A percentile compares a stretch with the other conserved stretches of the same genome.
Conservation (phyloP, 2,797 vertebrate genomes). For the Diceros bicornis region DNA sequence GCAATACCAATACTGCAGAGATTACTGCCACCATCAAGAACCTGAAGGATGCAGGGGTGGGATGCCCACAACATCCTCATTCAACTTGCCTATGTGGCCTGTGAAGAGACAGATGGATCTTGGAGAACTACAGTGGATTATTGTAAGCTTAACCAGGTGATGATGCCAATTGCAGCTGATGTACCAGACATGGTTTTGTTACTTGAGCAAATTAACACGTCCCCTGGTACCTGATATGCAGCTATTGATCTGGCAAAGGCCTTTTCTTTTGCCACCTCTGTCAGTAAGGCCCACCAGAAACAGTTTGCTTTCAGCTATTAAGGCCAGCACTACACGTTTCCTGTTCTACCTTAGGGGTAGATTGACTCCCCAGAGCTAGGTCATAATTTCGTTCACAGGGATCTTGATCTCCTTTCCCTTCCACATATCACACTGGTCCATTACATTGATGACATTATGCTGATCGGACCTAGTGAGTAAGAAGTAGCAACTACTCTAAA, state of each 20-base stretch:
- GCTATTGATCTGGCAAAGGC: neutral
- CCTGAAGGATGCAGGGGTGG: neutral
- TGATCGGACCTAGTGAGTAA: neutral
- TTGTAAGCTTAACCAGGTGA: neutral
- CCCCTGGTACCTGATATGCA: neutral
- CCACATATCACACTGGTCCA: neutral
- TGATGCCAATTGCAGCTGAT: neutral
- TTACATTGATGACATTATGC: neutral
- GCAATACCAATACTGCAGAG: neutral
- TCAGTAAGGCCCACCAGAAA: neutral
- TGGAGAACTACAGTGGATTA: neutral
- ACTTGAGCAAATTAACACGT: constrained; percentile 18
- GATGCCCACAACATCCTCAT: neutral
- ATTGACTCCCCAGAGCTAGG: neutral
- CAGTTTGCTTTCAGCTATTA: neutral
- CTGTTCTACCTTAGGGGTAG: neutral
- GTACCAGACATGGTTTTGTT: neutral
- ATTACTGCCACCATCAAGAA: neutral
- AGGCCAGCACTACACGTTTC: neutral
- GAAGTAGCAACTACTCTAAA: neutral
- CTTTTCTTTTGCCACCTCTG: neutral
- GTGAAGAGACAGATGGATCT: neutral
- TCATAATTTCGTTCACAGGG: neutral
- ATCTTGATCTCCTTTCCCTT: neutral
- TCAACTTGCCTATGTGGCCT: neutral